These are phyloP conservation scores for Labroides dimidiatus DNA, from an alignment of 2,797 vertebrate species.

Conservation along the genomic window DNA sequence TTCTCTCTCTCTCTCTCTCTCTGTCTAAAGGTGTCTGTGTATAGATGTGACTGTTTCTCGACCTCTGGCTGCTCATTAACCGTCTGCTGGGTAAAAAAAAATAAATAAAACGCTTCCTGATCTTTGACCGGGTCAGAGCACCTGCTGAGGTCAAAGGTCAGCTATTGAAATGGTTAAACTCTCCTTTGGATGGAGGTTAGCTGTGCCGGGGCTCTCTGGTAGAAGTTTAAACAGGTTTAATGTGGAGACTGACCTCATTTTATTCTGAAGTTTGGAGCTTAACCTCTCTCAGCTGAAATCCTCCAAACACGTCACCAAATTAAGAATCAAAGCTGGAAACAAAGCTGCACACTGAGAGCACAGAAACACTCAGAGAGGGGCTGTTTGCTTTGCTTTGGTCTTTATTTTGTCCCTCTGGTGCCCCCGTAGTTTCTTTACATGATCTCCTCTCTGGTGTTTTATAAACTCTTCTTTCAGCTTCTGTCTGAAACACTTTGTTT, in stretches of 20 bases:
- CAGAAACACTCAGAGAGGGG: no score
- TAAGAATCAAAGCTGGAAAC: neutral
- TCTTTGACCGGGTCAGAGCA: neutral
- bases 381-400: no score
- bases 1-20: neutral
- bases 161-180: neutral
- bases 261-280: neutral
- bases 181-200: conserved; percentile 8
- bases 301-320: neutral
- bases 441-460: no score
- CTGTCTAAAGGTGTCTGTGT: neutral
- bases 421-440: no score
- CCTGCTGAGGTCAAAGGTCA: conserved; percentile 30
- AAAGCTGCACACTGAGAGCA: no score
- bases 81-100: neutral
- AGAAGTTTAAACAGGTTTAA: conserved; percentile 2
- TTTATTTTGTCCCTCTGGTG: no score
- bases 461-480: no score
- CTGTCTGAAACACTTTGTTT: no score
- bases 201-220: neutral
- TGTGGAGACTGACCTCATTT: neutral
- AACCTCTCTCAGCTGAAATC: neutral
- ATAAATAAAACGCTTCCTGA: neutral
- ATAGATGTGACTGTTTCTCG: neutral
- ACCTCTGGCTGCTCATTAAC: conserved; percentile 9